Conservation (phyloP, 2,888 invertebrate genomes). For the Hydrotaea cyrtoneurina region DNA sequence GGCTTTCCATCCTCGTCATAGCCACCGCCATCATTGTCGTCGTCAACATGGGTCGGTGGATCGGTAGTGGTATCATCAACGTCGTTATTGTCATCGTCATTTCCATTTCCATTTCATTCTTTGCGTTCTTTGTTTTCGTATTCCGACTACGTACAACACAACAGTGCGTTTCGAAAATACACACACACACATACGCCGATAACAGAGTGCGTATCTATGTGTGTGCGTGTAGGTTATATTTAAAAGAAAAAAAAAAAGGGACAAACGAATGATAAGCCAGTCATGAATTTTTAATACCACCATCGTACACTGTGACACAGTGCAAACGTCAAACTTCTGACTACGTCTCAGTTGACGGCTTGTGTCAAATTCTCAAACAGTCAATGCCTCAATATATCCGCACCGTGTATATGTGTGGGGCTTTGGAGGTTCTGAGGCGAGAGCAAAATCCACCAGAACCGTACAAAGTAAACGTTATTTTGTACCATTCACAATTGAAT, state of each 20-base stretch:
- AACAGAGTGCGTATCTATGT: slow-evolving; percentile 19
- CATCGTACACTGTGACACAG: slow-evolving; percentile 43
- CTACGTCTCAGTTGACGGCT: background rate
- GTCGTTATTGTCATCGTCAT: slow-evolving; percentile 29
- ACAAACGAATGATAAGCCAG: slow-evolving; percentile 23
- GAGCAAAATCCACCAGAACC: slow-evolving; percentile 31
- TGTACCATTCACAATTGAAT: too few relatives aligned
- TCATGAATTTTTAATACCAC: slow-evolving; percentile 59
- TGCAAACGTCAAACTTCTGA: slow-evolving; percentile 18
- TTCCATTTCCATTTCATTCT: slow-evolving; percentile 55
- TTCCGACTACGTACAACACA: slow-evolving; percentile 18
- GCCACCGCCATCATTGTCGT: slow-evolving; percentile 17
- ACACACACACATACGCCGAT: background rate
- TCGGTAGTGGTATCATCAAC: slow-evolving; percentile 2
- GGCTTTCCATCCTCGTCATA: slow-evolving; percentile 42
- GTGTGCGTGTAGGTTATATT: slow-evolving; percentile 23
- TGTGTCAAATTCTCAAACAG: background rate
- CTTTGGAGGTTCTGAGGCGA: slow-evolving; percentile 45
- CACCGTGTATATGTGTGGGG: slow-evolving; percentile 9
- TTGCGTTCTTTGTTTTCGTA: slow-evolving; percentile 13
- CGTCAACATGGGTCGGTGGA: slow-evolving; percentile 3
- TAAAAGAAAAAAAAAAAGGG: slow-evolving; percentile 15
- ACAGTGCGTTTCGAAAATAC: slow-evolving; percentile 8
- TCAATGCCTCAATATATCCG: too few relatives aligned
- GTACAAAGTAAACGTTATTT: slow-evolving; percentile 48